Evolutionary conservation across 2,888 invertebrate genomes (phyloP).

Genomic region (Nemotelus nigrinus): DNA sequence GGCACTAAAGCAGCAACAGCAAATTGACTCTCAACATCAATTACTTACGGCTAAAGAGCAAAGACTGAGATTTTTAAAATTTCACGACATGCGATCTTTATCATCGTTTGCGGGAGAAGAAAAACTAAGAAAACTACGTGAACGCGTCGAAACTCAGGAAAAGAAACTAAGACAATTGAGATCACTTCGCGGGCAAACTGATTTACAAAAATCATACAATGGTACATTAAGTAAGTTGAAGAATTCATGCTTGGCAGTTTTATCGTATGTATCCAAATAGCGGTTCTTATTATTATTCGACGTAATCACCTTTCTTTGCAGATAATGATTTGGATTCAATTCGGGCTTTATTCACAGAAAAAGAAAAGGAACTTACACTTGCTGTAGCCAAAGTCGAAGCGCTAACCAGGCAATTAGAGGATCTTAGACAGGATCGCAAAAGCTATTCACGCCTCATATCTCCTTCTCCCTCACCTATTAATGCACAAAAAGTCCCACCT

Average conservation of each 20-base stretch:
- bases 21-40: conserved; percentile 94
- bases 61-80: conserved; percentile 91
- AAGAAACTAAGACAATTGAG: conserved; percentile 90
- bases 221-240: conserved; percentile 85
- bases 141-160: conserved; percentile 94
- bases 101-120: conserved; percentile 82
- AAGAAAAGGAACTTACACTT: conserved; percentile 94
- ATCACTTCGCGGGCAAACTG: conserved; percentile 92
- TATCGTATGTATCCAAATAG: no score
- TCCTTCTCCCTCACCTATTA: conserved; percentile 55
- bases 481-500: conserved; percentile 69
- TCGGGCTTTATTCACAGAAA: conserved; percentile 94
- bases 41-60: conserved; percentile 93
- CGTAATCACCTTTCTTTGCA: conserved; percentile 14
- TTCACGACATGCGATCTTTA: conserved; percentile 79
- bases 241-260: background rate
- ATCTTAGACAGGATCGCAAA: conserved; percentile 77
- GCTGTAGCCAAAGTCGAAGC: conserved; percentile 99
- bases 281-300: no score
- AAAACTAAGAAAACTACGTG: conserved; percentile 84
- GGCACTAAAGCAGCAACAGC: conserved; percentile 97
- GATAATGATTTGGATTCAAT: conserved; percentile 96
- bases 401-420: conserved; percentile 93
- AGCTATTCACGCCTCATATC: conserved; percentile 66
- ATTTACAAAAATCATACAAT: conserved; percentile 91